These are phyloP conservation scores for Ochotona curzoniae DNA, from an alignment of 2,113 vertebrate species.

Conservation along the genomic window DNA sequence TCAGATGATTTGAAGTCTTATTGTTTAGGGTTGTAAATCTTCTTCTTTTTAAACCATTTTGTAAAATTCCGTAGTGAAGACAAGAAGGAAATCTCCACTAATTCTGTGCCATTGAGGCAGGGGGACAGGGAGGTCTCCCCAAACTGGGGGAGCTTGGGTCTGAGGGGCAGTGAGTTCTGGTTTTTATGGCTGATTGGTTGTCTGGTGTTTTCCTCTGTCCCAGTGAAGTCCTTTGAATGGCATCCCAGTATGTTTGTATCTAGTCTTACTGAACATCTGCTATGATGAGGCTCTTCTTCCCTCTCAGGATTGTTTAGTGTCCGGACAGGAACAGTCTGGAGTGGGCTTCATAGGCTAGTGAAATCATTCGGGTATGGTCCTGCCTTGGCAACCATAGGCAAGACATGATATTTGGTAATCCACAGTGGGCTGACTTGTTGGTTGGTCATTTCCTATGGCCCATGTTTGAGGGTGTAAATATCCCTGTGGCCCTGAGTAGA, in stretches of 20 bases:
- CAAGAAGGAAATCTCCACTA: background rate
- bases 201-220: background rate
- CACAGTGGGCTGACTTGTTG: too few relatives aligned
- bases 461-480: too few relatives aligned
- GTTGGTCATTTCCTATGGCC: too few relatives aligned
- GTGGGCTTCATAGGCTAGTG: too few relatives aligned
- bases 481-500: background rate
- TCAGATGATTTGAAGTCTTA: background rate
- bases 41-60: background rate
- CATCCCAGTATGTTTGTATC: background rate
- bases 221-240: background rate
- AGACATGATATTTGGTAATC: too few relatives aligned
- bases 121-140: background rate
- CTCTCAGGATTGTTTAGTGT: background rate
- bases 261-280: background rate
- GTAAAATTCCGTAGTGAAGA: conserved; percentile 12
- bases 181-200: background rate
- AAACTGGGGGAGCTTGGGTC: background rate
- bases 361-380: too few relatives aligned
- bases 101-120: background rate
- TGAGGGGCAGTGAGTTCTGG: background rate
- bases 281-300: background rate
- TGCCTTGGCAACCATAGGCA: too few relatives aligned
- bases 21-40: background rate
- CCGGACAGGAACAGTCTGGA: too few relatives aligned